Percentiles rank a stretch among this genome's conserved stretches.
phyloP scores from a whole-genome alignment of 2,797 vertebrate species.

The Rhabdomys pumilio region DNA sequence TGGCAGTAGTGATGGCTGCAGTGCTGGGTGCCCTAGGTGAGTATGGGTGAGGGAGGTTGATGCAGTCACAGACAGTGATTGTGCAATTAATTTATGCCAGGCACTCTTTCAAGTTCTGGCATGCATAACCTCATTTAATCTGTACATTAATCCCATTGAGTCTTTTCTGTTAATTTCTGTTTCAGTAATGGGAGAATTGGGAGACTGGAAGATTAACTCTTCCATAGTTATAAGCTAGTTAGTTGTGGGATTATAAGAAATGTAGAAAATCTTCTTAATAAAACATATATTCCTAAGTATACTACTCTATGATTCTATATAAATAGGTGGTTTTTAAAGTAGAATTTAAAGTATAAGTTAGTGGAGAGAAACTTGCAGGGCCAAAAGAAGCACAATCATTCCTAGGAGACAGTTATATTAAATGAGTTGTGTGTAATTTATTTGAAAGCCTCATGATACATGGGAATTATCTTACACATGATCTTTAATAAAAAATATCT shows the following conservation, averaged over 20 bases:
- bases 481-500: constrained; percentile 16
- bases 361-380: not conserved
- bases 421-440: not conserved
- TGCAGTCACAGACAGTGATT: not conserved
- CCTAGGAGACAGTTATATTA: not conserved
- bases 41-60: not conserved
- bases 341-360: constrained; percentile 6
- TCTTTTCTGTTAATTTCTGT: not conserved
- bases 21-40: constrained; percentile 67
- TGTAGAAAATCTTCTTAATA: not conserved
- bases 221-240: not conserved
- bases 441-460: not conserved
- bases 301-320: not conserved
- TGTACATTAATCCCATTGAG: not conserved
- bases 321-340: not conserved
- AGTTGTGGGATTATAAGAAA: not conserved
- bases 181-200: constrained; percentile 8
- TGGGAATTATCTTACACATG: not conserved
- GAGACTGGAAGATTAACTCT: not conserved
- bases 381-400: not conserved
- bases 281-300: not conserved
- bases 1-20: constrained; percentile 42
- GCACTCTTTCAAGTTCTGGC: not conserved
- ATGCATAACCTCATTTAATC: not conserved
- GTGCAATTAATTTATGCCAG: not conserved